phyloP scores from a whole-genome alignment of 2,113 vertebrate species.

The Trinectes maculatus region DNA sequence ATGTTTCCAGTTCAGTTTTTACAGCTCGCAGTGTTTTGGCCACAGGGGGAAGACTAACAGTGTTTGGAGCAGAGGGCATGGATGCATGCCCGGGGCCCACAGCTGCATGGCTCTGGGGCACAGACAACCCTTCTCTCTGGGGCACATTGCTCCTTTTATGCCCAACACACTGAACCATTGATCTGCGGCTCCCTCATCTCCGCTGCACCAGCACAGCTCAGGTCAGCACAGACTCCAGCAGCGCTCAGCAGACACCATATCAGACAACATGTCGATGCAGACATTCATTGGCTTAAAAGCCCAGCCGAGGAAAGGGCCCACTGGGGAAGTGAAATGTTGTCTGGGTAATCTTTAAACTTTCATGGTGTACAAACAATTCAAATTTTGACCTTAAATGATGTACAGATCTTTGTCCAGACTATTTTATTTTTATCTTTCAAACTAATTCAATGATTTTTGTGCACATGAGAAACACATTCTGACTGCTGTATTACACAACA shows the following conservation, averaged over 20 bases:
- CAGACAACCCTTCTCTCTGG: slow-evolving; percentile 69
- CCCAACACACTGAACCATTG: slow-evolving; percentile 72
- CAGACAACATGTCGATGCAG: slow-evolving; percentile 32
- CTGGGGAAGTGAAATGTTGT: background rate
- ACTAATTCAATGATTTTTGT: no score
- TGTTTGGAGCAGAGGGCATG: slow-evolving; percentile 55
- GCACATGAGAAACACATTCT: no score
- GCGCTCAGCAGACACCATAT: slow-evolving; percentile 30
- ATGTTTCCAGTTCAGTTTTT: slow-evolving; percentile 19
- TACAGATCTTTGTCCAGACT: no score
- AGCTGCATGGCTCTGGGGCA: slow-evolving; percentile 72
- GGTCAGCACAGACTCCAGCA: slow-evolving; percentile 38
- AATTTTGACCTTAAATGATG: no score
- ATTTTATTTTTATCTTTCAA: no score
- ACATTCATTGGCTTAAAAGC: slow-evolving; percentile 25
- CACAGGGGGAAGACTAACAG: slow-evolving; percentile 35
- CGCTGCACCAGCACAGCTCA: slow-evolving; percentile 40
- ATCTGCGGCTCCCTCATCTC: slow-evolving; percentile 47
- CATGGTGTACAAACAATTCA: background rate
- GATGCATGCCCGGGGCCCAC: slow-evolving; percentile 64
- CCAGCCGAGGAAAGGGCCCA: background rate
- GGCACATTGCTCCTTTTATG: slow-evolving; percentile 75
- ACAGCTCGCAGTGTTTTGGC: slow-evolving; percentile 40
- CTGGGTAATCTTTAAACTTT: background rate
- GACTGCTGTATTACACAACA: no score